Base-by-base conservation (phyloP, 2,888 invertebrate genomes). In the Caenorhabditis sp. region DNA sequence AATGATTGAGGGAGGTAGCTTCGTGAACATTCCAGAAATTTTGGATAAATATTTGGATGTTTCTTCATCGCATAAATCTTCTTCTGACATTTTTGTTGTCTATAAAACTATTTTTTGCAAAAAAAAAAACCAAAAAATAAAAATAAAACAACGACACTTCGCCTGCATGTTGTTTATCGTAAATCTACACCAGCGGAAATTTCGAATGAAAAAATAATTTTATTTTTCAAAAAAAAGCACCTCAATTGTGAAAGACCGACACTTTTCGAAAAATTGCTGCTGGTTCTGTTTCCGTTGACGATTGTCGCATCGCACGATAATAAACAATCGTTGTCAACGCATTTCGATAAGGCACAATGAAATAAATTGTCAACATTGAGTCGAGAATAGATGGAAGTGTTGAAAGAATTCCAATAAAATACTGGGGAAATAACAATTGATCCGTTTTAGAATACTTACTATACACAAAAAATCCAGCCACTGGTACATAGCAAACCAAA, bases 361-460 rank as follows among this genome's bases (percentile, higher is more conserved):
- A 63, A 23, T 59, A 68, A 27, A 59, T 59, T 12, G 62, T 57
- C 26, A 68, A 59, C 1, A 61, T 26, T 0, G 63, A 63, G 56
- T 68, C 68, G 14, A 59, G 59, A 49, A 63, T 23, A n/a, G 59
- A 53, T 0, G 68, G 68, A n/a, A 68, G 36, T 17, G 59, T 54
- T n/a, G 53, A 53, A 20, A 68, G 14, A 26, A 68, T 54, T 0
- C 53, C 23, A 14, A 68, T 10, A 7, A 54, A 49, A 38, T 63
- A 69, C n/a, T 69, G 63, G 5, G 68, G 63, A 26, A 69, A 36
- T 1, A 57, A 21, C 25, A 69, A 38, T 63, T 63, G 63, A 8
- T 57, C 23, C 1, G 4, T 26, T 57, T 63, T 59, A 5, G 62
- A 62, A 26, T 70, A 70, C 25, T 66, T 67, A 31, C 63, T 67